These are phyloP conservation scores for Siniperca knerii DNA, from an alignment of 2,113 vertebrate genomes.

Conservation along the genomic window DNA sequence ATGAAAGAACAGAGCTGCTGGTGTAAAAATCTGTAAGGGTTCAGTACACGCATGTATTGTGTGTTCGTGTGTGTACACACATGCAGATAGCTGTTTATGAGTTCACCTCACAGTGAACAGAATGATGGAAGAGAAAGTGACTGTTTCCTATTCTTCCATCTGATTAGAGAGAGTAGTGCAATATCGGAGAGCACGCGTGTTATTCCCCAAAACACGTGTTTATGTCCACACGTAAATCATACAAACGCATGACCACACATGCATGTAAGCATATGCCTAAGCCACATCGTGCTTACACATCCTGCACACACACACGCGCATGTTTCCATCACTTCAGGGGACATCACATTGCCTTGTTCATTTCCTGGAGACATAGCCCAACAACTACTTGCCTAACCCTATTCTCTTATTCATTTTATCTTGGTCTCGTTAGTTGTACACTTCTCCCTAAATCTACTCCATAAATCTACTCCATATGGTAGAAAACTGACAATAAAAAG, in stretches of 20 bases:
- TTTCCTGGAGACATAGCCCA: no score
- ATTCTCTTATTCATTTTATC: no score
- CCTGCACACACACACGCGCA: not conserved
- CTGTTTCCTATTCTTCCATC: slow-evolving; percentile 4
- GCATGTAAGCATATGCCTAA: not conserved
- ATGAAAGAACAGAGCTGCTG: slow-evolving; percentile 4
- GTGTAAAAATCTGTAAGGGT: not conserved
- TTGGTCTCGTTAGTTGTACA: no score
- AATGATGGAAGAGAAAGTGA: not conserved
- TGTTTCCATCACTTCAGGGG: no score
- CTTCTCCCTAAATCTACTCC: no score
- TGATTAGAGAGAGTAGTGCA: slow-evolving; percentile 9
- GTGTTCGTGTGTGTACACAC: not conserved
- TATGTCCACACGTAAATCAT: not conserved
- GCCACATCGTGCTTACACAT: not conserved
- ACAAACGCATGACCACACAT: not conserved
- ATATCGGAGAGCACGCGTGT: not conserved
- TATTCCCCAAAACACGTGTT: not conserved
- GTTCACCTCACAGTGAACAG: slow-evolving; percentile 1
- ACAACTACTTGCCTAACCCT: no score
- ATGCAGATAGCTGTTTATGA: slow-evolving; percentile 1
- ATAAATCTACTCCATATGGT: no score
- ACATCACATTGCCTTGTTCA: not conserved
- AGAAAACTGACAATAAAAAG: no score
- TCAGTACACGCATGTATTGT: not conserved